Evolutionary conservation across 30 jellyfish, hydroid and myxozoan genomes (phyloP), one percentile per base, ranked within the genome.

Genomic region (Pseudorhiza aurosa): DNA sequence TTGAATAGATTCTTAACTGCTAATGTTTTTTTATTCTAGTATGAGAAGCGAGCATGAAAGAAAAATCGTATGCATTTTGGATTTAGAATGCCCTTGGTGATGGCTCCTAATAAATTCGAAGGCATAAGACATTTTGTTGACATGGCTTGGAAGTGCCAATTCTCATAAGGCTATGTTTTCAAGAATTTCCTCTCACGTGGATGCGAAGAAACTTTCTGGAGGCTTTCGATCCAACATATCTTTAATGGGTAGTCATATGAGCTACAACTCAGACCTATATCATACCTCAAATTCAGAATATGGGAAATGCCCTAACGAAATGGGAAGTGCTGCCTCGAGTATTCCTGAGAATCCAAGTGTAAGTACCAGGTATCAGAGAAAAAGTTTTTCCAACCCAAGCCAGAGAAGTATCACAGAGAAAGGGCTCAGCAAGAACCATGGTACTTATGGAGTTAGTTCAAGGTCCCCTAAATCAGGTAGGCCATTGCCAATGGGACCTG

Each of bases 401-500:
- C 19, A 22, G 8, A 3, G 24, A 10, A 15, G 5, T 19, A 15
- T 4, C 35, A 17, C 14, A 53, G 67, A 53, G 14, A 19, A 53
- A 53, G 67, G 22, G 9, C 35, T 18, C 0, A 36, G 36, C 12
- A 53, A 53, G 67, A 53, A 4, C 18, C 31, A 53, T 31, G 69
- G 69, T 8, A 9, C 15, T 33, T 29, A 77, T 10, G 25, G 15
- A 25, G 9, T 43, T 21, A 39, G 68, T 30, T 9, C 75, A 21
- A 51, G 33, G 62, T 70, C 87, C 15, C 51, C 75, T 11, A 28
- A n/a, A 1, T 5, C 40, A 15, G 37, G 80, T 19, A 64, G 95
- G 18, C 95, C 95, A 43, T 72, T 84, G 42, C 95, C 95, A 29
- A 83, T 33, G 18, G 95, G 95, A 9, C 95, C 95, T 2, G 95